Evolutionary conservation across 2,888 invertebrate genomes (phyloP).

Genomic region (Dynastes tityus): DNA sequence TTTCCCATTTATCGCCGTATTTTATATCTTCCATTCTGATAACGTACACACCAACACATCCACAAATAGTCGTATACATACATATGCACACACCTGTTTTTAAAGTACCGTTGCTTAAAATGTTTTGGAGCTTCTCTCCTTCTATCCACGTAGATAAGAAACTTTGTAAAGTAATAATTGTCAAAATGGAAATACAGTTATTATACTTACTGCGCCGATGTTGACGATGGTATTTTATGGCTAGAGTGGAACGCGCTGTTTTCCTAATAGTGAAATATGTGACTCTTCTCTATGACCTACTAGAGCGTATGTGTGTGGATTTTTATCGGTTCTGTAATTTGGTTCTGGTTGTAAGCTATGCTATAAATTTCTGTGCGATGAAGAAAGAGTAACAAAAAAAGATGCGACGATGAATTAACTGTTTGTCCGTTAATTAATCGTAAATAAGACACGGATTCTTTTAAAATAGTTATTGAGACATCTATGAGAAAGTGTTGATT

Average conservation of each 20-base stretch:
- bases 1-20: constrained; percentile 41
- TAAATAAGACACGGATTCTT: constrained; percentile 46
- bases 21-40: constrained; percentile 39
- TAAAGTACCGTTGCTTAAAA: constrained; percentile 40
- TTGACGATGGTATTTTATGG: constrained; percentile 39
- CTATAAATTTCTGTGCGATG: constrained; percentile 20
- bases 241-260: constrained; percentile 37
- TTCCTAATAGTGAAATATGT: constrained; percentile 42
- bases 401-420: constrained; percentile 33
- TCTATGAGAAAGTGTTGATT: constrained; percentile 41
- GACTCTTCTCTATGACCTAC: constrained; percentile 36
- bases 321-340: constrained; percentile 36
- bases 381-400: constrained; percentile 33
- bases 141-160: constrained; percentile 38
- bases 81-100: constrained; percentile 36
- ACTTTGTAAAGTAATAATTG: constrained; percentile 45
- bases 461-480: constrained; percentile 15
- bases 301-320: constrained; percentile 35
- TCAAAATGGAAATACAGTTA: constrained; percentile 47
- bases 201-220: constrained; percentile 30
- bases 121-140: constrained; percentile 36
- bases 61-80: constrained; percentile 8
- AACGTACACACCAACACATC: constrained; percentile 30
- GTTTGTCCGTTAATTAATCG: constrained; percentile 50
- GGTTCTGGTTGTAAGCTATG: constrained; percentile 8